Percentiles rank a stretch among this genome's conserved stretches.
Evolutionary conservation across 2,113 vertebrate genomes (phyloP).

Genomic region (Oplegnathus fasciatus): DNA sequence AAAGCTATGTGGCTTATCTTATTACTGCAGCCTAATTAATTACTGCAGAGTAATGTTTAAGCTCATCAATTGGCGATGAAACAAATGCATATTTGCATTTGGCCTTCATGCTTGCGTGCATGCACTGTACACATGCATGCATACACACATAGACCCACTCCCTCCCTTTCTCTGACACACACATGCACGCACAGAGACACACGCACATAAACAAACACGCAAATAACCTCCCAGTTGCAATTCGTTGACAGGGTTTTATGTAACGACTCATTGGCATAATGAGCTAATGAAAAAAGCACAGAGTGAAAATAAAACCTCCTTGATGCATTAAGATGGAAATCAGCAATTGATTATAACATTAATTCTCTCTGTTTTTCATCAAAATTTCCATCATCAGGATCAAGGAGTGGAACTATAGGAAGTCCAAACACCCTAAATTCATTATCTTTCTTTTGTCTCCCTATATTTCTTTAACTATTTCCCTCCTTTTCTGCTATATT

Average conservation of each 20-base stretch:
- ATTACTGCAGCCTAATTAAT: conserved; percentile 38
- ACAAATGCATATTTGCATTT: conserved; percentile 41
- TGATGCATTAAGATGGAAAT: conserved; percentile 58
- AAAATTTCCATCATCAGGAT: conserved; percentile 50
- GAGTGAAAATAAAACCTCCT: conserved; percentile 50
- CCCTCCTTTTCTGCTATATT: not conserved
- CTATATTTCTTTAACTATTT: not conserved
- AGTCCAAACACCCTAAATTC: not conserved
- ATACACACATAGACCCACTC: not conserved
- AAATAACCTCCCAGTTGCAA: conserved; percentile 33
- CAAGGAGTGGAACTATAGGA: conserved; percentile 5
- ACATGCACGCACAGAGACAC: not conserved
- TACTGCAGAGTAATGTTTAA: conserved; percentile 24
- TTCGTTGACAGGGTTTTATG: conserved; percentile 56
- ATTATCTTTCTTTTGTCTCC: not conserved
- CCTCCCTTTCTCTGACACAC: not conserved
- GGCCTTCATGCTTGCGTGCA: conserved; percentile 18
- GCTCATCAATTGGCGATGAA: conserved; percentile 17
- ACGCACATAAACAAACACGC: conserved; percentile 1
- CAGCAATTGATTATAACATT: conserved; percentile 32
- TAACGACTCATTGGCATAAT: conserved; percentile 71
- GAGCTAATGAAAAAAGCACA: conserved; percentile 52
- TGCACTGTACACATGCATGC: not conserved
- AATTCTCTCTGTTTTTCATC: conserved; percentile 49
- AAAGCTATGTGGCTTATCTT: not conserved